Conservation (phyloP, 2,113 vertebrate species). For the Ancistrus triradiatus region DNA sequence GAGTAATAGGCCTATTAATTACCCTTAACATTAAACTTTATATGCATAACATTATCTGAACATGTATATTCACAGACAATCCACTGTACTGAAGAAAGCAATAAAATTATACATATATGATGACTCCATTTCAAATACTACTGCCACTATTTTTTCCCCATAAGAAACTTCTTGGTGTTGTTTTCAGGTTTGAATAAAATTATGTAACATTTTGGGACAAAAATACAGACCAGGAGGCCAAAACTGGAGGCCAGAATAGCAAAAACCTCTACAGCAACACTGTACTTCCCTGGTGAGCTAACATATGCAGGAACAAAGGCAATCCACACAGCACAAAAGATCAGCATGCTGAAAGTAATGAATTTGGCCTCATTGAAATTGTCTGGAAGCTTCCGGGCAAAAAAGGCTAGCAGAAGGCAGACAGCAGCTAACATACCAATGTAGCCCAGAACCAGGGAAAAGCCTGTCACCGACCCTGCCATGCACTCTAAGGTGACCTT, state of each 20-base stretch:
- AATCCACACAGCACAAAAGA: slow-evolving; percentile 69
- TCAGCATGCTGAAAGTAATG: slow-evolving; percentile 74
- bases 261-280: slow-evolving; percentile 63
- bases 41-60: too few relatives aligned
- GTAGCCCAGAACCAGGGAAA: slow-evolving; percentile 68
- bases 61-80: too few relatives aligned
- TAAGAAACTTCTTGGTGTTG: slow-evolving; percentile 60
- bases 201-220: slow-evolving; percentile 70
- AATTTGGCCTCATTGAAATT: slow-evolving; percentile 62
- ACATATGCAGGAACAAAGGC: slow-evolving; percentile 67
- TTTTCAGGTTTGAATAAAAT: slow-evolving; percentile 63
- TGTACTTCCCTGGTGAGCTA: slow-evolving; percentile 65
- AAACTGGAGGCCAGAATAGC: slow-evolving; percentile 66
- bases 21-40: too few relatives aligned
- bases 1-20: too few relatives aligned
- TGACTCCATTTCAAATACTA: too few relatives aligned
- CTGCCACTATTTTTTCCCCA: slow-evolving; percentile 45
- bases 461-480: slow-evolving; percentile 61
- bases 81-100: too few relatives aligned
- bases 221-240: slow-evolving; percentile 60
- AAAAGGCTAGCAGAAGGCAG: slow-evolving; percentile 63
- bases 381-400: slow-evolving; percentile 67
- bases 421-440: slow-evolving; percentile 66
- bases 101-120: too few relatives aligned
- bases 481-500: slow-evolving; percentile 65